Base-by-base conservation (phyloP, 1,140 invertebrate genomes). In the Leptinotarsa defecta region DNA sequence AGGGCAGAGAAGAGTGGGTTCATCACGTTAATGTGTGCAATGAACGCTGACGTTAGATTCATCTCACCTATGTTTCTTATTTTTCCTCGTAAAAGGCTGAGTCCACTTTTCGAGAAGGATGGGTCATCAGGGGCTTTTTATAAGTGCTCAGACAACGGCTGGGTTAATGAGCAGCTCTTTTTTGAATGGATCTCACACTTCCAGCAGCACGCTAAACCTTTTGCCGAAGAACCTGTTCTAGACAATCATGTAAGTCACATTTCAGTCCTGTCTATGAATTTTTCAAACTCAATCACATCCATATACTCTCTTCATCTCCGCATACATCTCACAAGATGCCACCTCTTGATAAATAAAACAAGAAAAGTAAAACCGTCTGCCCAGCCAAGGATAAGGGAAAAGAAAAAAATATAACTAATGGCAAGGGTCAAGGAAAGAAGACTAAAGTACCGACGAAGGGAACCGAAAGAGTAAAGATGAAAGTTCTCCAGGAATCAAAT, bases 71-170 rank as follows among this genome's bases (percentile, higher is more conserved):
- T 79, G 76, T 74, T 79, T 57, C 4, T 4, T 27, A 76, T 77
- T 73, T 77, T 73, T 69, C 78, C 76, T 15, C 22, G 74, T 24
- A 70, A 77, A 63, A 57, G 76, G 49, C 15, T 80, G 79, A 75
- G 73, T 62, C 27, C 75, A 76, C 69, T 74, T 70, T 67, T 78
- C 64, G 74, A 73, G 82, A 79, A 77, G 75, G 61, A 81, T 78
- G 83, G 82, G 15, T 84, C 85, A 73, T 13, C 74, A 71, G 77
- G 79, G 62, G 80, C 34, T n/a, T 71, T 82, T 24, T 79, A 81
- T 67, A 68, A 78, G 68, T 82, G 79, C 70, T 82, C 80, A 15
- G 74, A 77, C 72, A 84, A 82, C 78, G 85, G 84, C 61, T 87
- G 79, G 78, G 81, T 76, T 17, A 81, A 75, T 72, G 68, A 71